Conservation (phyloP, 2,113 vertebrate species). For the Rhinopomastus cyanomelas region DNA sequence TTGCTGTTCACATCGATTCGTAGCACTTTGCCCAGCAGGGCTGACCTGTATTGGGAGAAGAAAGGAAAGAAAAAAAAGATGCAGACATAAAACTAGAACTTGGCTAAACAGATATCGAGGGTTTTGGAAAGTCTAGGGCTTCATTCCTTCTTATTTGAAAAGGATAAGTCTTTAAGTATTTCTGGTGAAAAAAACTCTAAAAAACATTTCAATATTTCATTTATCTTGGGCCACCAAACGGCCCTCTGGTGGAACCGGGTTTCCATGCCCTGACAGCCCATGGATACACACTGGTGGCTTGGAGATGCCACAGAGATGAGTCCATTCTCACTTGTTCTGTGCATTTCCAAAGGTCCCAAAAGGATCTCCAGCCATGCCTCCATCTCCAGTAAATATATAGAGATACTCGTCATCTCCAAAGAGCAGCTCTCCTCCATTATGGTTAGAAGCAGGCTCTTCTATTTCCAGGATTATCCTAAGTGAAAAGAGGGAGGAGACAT, state of each 20-base stretch:
- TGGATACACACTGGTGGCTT: background rate
- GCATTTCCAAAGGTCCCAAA: conserved; percentile 93
- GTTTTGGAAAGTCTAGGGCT: background rate
- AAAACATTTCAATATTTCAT: background rate
- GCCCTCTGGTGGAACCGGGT: background rate
- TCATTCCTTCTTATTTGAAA: background rate
- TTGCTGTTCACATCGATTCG: conserved; percentile 88
- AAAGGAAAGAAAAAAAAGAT: background rate
- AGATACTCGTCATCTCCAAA: conserved; percentile 92
- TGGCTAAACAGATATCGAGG: background rate
- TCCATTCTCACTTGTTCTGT: conserved; percentile 89
- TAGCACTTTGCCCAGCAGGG: conserved; percentile 93
- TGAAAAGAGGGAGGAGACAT: background rate
- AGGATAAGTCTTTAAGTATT: background rate
- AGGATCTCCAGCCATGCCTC: conserved; percentile 96
- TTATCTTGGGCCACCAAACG: background rate
- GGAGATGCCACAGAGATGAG: background rate
- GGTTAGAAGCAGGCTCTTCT: conserved; percentile 94
- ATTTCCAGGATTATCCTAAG: conserved; percentile 92
- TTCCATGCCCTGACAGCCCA: background rate
- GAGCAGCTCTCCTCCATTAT: conserved; percentile 93
- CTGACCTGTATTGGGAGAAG: conserved; percentile 75
- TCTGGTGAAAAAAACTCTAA: background rate
- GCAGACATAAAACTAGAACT: background rate
- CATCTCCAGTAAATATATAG: conserved; percentile 96